Conservation (phyloP, 2,888 invertebrate genomes). For the Andricus curvator region DNA sequence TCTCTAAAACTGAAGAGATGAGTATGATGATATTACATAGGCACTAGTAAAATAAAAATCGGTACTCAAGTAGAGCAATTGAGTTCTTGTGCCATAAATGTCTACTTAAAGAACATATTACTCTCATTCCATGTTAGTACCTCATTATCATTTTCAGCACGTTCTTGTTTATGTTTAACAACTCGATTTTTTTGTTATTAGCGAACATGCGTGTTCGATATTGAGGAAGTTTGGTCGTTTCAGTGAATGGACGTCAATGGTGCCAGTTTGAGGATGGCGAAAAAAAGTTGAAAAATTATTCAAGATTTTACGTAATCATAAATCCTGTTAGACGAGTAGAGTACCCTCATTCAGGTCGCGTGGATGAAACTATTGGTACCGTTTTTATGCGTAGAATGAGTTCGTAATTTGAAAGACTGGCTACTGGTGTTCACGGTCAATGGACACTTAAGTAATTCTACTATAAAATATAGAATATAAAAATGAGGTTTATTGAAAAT, state of each 20-base stretch:
- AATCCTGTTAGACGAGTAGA: slow-evolving; percentile 41
- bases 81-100: background rate
- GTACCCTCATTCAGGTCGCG: slow-evolving; percentile 41
- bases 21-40: background rate
- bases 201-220: background rate
- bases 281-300: slow-evolving; percentile 32
- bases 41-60: background rate
- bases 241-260: slow-evolving; percentile 27
- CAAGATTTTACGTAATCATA: slow-evolving; percentile 41
- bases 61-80: background rate
- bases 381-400: slow-evolving; percentile 20
- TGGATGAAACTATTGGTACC: slow-evolving; percentile 31
- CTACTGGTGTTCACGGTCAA: slow-evolving; percentile 24
- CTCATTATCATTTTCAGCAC: slow-evolving; percentile 9
- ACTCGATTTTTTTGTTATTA: background rate
- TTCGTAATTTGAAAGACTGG: slow-evolving; percentile 5
- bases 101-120: slow-evolving; percentile 21
- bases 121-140: background rate
- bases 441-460: background rate
- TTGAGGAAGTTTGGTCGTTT: slow-evolving; percentile 1
- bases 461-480: no score
- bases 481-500: no score
- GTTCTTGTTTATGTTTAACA: background rate
- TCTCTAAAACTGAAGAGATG: background rate
- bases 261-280: background rate